Evolutionary conservation across 1,140 invertebrate species (phyloP), one percentile per base, ranked within the genome.

Genomic region (Sinonovacula constricta): DNA sequence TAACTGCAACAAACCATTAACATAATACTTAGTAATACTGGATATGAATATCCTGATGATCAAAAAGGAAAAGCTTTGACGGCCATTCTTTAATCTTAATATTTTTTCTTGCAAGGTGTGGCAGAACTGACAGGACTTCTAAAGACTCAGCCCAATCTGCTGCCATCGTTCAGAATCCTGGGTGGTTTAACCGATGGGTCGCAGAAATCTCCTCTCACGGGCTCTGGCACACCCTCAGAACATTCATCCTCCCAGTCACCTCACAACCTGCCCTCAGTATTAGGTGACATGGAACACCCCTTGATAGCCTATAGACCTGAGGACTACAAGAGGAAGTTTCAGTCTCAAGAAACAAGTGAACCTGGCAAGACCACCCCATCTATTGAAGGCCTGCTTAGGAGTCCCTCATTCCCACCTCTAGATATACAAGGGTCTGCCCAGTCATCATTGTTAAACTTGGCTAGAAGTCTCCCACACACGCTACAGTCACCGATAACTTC

Each of bases 61-160:
- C n/a, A n/a, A n/a, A n/a, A n/a, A n/a, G n/a, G n/a, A n/a, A n/a
- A n/a, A n/a, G n/a, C n/a, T n/a, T n/a, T n/a, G n/a, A n/a, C n/a
- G n/a, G n/a, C n/a, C n/a, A n/a, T n/a, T n/a, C n/a, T n/a, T n/a
- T n/a, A 45, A 45, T 45, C 18, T 45, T 45, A 18, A 45, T 45
- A 45, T 45, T 45, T 56, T 53, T 67, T 56, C 15, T 45, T 86
- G 59, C 70, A 81, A 68, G 82, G 71, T 60, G 85, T 83, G 10
- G 81, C 82, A 28, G 87, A 88, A 51, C 53, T 88, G 34, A 80
- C 81, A 12, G 85, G 84, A 14, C 71, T 88, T 4, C 54, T 88
- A 18, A 77, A 82, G 65, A 24, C 59, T 15, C 78, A 80, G 56
- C 36, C 67, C 26, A 53, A 70, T 30, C 30, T 68, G 15, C 63